Percentiles rank a stretch among this genome's conserved stretches.
Evolutionary conservation across 2,888 invertebrate species (phyloP).

Genomic region (Lutraria lutraria): DNA sequence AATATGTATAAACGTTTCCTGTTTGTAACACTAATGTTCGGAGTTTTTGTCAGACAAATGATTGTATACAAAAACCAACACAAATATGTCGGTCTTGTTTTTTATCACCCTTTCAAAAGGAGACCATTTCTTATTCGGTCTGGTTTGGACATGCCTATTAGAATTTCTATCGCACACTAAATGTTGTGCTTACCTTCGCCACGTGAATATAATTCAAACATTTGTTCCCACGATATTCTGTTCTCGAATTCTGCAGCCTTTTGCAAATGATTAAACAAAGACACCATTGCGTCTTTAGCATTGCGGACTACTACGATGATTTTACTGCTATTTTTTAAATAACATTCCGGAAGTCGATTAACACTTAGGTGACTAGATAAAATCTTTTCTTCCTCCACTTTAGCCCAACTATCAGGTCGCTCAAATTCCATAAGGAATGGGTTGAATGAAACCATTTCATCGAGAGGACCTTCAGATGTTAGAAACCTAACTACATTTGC

Average conservation of each 20-base stretch:
- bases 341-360: background rate
- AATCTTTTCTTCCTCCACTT: background rate
- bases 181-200: constrained; percentile 4
- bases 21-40: no score
- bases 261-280: constrained; percentile 16
- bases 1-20: no score
- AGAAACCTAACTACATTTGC: constrained; percentile 12
- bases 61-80: no score
- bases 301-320: constrained; percentile 11
- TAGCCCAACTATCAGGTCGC: background rate
- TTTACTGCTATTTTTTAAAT: constrained; percentile 13
- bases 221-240: constrained; percentile 16
- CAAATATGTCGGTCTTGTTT: no score
- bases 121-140: no score
- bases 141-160: no score
- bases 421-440: constrained; percentile 3
- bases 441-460: background rate
- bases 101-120: no score
- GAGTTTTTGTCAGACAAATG: no score
- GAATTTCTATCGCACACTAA: no score
- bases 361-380: background rate
- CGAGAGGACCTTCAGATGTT: background rate
- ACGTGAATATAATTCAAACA: background rate
- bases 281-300: constrained; percentile 26
- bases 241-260: background rate